Evolutionary conservation across 2,113 vertebrate genomes (phyloP).

Genomic region (Platichthys flesus): DNA sequence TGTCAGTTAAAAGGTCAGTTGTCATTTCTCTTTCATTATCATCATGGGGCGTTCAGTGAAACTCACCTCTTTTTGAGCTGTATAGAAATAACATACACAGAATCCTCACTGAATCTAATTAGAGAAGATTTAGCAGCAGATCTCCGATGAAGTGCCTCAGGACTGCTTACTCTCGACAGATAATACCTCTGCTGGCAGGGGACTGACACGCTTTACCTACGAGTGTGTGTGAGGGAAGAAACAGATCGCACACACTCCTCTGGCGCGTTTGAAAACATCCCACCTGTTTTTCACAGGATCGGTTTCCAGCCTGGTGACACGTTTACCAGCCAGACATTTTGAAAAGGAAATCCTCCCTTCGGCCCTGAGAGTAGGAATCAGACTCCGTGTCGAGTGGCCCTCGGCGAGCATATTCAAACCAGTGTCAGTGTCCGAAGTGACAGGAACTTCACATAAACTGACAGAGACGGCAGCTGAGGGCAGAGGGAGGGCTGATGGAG

Average conservation of each 20-base stretch:
- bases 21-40: slow-evolving; percentile 23
- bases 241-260: slow-evolving; percentile 39
- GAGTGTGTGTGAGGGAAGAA: slow-evolving; percentile 12
- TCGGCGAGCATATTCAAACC: slow-evolving; percentile 27
- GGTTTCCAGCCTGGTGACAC: slow-evolving; percentile 62
- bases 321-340: slow-evolving; percentile 68
- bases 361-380: slow-evolving; percentile 55
- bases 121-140: slow-evolving; percentile 47
- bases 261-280: slow-evolving; percentile 59
- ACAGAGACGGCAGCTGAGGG: slow-evolving; percentile 49
- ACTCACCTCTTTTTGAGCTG: slow-evolving; percentile 22
- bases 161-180: slow-evolving; percentile 45
- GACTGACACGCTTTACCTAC: slow-evolving; percentile 37
- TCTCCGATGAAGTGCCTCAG: slow-evolving; percentile 41
- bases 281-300: slow-evolving; percentile 67
- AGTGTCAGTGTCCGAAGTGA: slow-evolving; percentile 35
- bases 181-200: slow-evolving; percentile 50
- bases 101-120: slow-evolving; percentile 43
- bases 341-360: slow-evolving; percentile 72
- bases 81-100: slow-evolving; percentile 4
- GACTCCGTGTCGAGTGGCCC: slow-evolving; percentile 28
- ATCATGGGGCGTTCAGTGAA: slow-evolving; percentile 23
- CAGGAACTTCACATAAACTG: slow-evolving; percentile 36
- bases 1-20: slow-evolving; percentile 50
- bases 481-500: slow-evolving; percentile 31